Base-by-base conservation (phyloP, 2,797 vertebrate species). In the Sitta carolinensis region DNA sequence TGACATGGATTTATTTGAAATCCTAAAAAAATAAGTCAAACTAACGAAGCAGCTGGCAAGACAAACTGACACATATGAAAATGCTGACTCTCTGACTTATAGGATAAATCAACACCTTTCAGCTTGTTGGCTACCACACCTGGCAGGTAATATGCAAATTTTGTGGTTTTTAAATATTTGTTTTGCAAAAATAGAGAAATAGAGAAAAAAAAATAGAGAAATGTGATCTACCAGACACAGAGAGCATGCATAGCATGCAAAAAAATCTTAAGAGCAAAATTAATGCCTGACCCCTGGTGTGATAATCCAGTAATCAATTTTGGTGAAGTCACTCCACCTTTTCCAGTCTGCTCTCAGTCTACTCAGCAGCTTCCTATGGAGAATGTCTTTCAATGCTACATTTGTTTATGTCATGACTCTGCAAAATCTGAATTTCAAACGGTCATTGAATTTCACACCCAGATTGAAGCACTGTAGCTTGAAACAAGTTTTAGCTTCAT, bases 331-430 rank as follows among this genome's bases (percentile, higher is more conserved):
- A 8, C 27, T 63, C 21, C 14, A 59, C 55, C 23, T 66, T 82
- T 88, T 68, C 15, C 45, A 58, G 15, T 45, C 45, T 86, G 9
- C 7, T 79, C 17, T 74, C 32, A 12, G 2, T 59, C 59, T 42
- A 26, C 8, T 70, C 57, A 52, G 27, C 23, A 68, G 16, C 68
- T 83, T 89, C 25, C 51, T 58, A 13, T 40, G 29, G 38, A 86
- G 12, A 26, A 51, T 58, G 43, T 57, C 29, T 86, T 91, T 61
- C 45, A 75, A 5, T 59, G 32, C 32, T 8, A 1, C 43, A 25
- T 90, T 88, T 91, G 32, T 77, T 91, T 81, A 43, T 64, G 43
- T 50, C n/a, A 55, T 32, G 79, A 80, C 47, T 76, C n/a, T 76
- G 55, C 23, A 84, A 77, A 84, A 64, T 61, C 67, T 83, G 36